Evolutionary conservation across 2,113 vertebrate species (phyloP).

Genomic region (Fulica atra): DNA sequence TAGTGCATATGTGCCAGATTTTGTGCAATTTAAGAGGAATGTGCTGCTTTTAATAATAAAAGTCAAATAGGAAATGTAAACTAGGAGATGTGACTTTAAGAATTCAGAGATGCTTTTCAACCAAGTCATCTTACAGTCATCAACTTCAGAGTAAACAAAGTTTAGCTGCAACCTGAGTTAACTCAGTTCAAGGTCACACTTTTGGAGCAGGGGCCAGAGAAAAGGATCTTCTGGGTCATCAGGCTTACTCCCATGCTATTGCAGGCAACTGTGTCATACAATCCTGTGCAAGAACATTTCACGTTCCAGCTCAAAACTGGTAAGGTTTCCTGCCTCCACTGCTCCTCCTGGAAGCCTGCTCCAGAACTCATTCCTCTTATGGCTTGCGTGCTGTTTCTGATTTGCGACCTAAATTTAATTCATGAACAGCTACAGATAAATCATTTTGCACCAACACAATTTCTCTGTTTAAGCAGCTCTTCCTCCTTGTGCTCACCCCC

Average conservation of each 20-base stretch:
- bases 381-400: not conserved
- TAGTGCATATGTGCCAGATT: not conserved
- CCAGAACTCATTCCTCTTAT: not conserved
- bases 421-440: not conserved
- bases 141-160: constrained; percentile 6
- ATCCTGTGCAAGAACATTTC: not conserved
- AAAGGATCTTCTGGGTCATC: constrained; percentile 7
- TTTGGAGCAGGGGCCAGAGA: not conserved
- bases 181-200: constrained; percentile 42
- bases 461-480: not conserved
- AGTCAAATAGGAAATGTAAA: not conserved
- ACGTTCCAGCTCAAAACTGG: not conserved
- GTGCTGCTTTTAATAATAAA: not conserved
- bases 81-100: constrained; percentile 20
- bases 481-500: not conserved
- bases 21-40: not conserved
- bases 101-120: constrained; percentile 19
- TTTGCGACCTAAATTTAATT: not conserved
- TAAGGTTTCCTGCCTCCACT: not conserved
- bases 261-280: constrained; percentile 32
- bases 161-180: constrained; percentile 31
- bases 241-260: constrained; percentile 37
- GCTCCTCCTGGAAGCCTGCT: not conserved
- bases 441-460: not conserved
- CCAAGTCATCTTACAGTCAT: constrained; percentile 10